phyloP scores from a whole-genome alignment of 2,888 invertebrate species.

The Ceramica pisi region DNA sequence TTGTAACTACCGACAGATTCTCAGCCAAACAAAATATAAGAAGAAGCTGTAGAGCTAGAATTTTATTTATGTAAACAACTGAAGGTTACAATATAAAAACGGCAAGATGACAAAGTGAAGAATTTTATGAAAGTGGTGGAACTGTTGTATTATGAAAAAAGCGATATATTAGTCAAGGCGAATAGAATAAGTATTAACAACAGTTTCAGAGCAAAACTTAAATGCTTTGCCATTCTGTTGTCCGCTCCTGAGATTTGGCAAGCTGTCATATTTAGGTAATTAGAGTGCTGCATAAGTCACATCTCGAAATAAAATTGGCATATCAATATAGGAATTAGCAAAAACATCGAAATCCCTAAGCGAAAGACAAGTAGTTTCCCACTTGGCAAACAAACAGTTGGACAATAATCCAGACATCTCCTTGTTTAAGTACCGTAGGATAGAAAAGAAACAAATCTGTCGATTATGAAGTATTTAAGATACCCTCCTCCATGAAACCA shows the following conservation, averaged over 20 bases:
- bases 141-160: background rate
- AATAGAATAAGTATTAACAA: background rate
- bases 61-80: background rate
- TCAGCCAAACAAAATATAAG: background rate
- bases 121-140: background rate
- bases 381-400: slow-evolving; percentile 9
- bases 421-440: background rate
- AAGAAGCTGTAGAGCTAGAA: background rate
- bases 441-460: background rate
- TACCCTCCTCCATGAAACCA: background rate
- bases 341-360: slow-evolving; percentile 6
- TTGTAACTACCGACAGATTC: slow-evolving; percentile 7
- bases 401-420: background rate
- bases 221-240: slow-evolving; percentile 19
- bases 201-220: slow-evolving; percentile 6
- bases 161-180: background rate
- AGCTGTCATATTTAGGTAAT: slow-evolving; percentile 37
- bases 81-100: background rate
- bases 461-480: background rate
- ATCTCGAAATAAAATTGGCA: slow-evolving; percentile 47
- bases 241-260: slow-evolving; percentile 48
- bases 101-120: background rate
- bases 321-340: slow-evolving; percentile 15
- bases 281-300: slow-evolving; percentile 33
- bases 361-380: slow-evolving; percentile 6